Evolutionary conservation across 2,113 vertebrate species (phyloP).

Genomic region (Calidris pugnax): DNA sequence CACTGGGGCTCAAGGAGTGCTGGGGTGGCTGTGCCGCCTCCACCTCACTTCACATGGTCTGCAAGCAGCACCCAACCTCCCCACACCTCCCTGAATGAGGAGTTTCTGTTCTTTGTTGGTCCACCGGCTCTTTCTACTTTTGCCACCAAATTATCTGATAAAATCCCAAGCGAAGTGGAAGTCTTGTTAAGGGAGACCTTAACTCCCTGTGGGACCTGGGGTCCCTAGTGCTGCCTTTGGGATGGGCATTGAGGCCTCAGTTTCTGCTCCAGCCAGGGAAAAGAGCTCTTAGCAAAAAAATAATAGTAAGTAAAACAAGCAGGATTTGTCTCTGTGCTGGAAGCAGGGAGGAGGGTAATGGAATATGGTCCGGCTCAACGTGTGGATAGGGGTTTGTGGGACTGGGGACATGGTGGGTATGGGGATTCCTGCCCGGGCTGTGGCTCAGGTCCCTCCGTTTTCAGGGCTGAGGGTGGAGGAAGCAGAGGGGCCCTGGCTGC

Average conservation of each 20-base stretch:
- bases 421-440: background rate
- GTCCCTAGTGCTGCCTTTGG: background rate
- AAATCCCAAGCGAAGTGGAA: background rate
- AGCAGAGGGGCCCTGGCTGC: background rate
- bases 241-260: background rate
- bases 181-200: too few species aligned
- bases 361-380: accelerated
- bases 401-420: background rate
- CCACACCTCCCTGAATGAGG: background rate
- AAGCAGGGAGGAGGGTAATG: background rate
- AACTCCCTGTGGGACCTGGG: too few species aligned
- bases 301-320: background rate
- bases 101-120: background rate
- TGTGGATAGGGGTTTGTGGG: background rate
- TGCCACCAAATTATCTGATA: background rate
- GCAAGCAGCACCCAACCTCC: background rate
- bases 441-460: background rate
- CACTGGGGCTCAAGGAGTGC: background rate
- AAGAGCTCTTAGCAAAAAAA: background rate
- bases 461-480: background rate
- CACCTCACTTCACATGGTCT: background rate
- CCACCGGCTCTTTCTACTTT: background rate
- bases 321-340: background rate
- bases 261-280: background rate
- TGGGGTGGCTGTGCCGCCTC: background rate